Base-by-base conservation (phyloP, 1,140 invertebrate genomes). In the Adoxophyes honmai region DNA sequence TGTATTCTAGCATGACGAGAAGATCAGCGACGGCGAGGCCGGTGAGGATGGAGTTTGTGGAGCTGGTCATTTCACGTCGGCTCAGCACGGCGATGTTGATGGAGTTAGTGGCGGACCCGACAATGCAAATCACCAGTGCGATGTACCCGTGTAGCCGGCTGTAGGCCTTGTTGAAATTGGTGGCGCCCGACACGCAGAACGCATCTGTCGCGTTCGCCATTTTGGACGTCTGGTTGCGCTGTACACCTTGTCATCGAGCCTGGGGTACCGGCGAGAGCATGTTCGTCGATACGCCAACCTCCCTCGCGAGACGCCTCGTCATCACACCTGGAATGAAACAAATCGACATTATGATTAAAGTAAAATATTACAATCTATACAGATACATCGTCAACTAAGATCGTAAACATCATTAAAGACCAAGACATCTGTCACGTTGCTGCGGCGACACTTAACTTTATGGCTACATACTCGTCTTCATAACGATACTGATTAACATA, bases 1-100 rank as follows among this genome's bases (percentile, higher is more conserved):
- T 95, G 79, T 98, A 99, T 60, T 97, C 96, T 35, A 96, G 80
- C 96, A 98, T 98, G 0, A 98, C 96, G 0, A 98, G 89, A 36
- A 98, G 91, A 82, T 99, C 97, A 0, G 96, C 95, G 0, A 98
- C 92, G 0, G 98, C 97, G n/a, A 98, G 90, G 5, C 95, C 96
- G 0, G 96, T 98, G 1, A 94, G 90, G 71, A 97, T 96, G 57
- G 92, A 92, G 82, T 97, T 98, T 1, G 96, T 97, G 0, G 96
- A 93, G 5, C 94, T 95, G 42, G 91, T 88, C 97, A 98, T 98
- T 74, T 97, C 95, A 4, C 94, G 90, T 6, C 97, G 92, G 0
- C 97, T 97, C 14, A 99, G 89, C 3, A 99, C 97, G n/a, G 95
- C 94, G 35, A 99, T 97, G 87, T 98, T 99, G 55, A 99, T 92